A percentile compares a stretch with the other conserved stretches of the same genome.
phyloP scores from a whole-genome alignment of 2,888 invertebrate species.

The Halocaridina rubra region DNA sequence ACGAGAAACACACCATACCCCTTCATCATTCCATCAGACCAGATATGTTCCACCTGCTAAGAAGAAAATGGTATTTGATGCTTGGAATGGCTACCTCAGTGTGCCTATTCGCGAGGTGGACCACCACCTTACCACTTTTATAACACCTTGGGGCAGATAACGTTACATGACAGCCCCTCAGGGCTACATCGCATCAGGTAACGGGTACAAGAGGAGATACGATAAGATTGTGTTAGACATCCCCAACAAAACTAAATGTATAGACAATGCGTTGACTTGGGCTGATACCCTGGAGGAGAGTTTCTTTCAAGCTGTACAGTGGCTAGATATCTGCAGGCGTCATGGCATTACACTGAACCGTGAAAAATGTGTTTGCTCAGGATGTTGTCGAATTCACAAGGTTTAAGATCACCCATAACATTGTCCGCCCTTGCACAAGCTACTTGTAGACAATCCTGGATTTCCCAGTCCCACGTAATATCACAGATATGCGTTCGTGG shows the following conservation, averaged over 20 bases:
- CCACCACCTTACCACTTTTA: no score
- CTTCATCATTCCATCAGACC: no score
- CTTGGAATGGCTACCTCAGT: no score
- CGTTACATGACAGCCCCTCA: no score
- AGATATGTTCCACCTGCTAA: no score
- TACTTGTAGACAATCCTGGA: not conserved
- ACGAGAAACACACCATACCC: no score
- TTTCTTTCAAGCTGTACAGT: constrained; percentile 16
- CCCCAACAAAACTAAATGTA: constrained; percentile 11
- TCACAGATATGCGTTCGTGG: not conserved
- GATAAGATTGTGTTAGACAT: constrained; percentile 21
- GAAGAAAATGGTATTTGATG: no score
- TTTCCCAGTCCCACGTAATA: not conserved
- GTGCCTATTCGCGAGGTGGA: no score
- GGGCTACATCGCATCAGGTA: no score
- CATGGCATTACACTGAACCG: constrained; percentile 29
- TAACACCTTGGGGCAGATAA: no score
- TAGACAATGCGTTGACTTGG: constrained; percentile 31
- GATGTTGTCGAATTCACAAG: constrained; percentile 27
- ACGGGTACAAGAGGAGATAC: not conserved
- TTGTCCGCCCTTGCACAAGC: not conserved
- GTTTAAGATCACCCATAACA: not conserved
- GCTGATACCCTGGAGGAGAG: not conserved
- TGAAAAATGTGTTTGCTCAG: constrained; percentile 20
- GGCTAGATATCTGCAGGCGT: not conserved